Percentiles rank a stretch among this genome's conserved stretches.
phyloP scores from a whole-genome alignment of 1,140 invertebrate species.

The Aphelenchoides besseyi region DNA sequence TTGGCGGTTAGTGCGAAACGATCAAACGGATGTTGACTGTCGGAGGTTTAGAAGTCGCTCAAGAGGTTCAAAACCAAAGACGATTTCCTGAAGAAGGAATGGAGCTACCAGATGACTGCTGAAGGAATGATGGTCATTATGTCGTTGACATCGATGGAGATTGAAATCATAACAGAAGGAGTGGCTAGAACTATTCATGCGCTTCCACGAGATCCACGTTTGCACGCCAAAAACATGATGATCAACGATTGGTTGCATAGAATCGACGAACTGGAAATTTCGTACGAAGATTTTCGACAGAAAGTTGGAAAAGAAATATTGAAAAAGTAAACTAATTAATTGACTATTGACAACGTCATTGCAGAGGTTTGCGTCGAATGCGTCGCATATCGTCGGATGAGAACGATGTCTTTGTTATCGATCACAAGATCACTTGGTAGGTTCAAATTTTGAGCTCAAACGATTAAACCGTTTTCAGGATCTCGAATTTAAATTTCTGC shows the following conservation, averaged over 20 bases:
- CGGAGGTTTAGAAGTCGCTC: constrained; percentile 1
- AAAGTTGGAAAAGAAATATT: constrained; percentile 49
- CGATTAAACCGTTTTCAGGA: too few species aligned
- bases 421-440: constrained; percentile 51
- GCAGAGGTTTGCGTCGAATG: constrained; percentile 53
- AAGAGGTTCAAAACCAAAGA: background rate
- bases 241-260: constrained; percentile 10
- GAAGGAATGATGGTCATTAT: constrained; percentile 15
- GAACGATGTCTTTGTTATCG: constrained; percentile 55
- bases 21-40: too few species aligned
- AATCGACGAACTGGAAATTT: constrained; percentile 34
- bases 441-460: too few species aligned
- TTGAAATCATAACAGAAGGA: background rate
- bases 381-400: constrained; percentile 56
- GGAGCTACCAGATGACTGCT: background rate
- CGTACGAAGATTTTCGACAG: constrained; percentile 58
- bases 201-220: background rate
- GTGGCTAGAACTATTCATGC: background rate
- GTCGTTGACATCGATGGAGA: background rate
- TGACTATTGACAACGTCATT: too few species aligned
- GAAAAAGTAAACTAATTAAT: background rate
- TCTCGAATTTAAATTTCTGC: constrained; percentile 60
- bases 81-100: background rate
- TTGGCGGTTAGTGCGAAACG: background rate
- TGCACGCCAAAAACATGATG: background rate